Evolutionary conservation across 2,888 invertebrate species (phyloP).

Genomic region (Tipula unca): DNA sequence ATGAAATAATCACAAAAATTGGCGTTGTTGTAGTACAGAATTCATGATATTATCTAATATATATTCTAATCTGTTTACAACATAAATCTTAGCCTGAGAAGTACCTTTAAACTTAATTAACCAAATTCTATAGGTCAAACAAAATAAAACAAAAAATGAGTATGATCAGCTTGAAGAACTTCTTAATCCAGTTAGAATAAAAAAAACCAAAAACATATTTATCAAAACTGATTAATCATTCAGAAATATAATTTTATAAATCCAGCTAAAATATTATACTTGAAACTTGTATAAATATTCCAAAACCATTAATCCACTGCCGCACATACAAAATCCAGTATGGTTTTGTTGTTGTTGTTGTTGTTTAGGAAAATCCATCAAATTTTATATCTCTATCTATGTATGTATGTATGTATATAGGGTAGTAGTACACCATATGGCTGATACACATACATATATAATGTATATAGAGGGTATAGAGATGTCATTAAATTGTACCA

Average conservation of each 20-base stretch:
- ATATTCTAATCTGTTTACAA: too few relatives aligned
- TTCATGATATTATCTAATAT: too few relatives aligned
- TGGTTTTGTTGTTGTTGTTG: not conserved
- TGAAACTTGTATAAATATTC: not conserved
- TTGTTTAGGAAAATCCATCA: not conserved
- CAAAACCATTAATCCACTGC: not conserved
- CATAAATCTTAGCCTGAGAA: too few relatives aligned
- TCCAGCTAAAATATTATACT: not conserved
- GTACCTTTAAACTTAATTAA: too few relatives aligned
- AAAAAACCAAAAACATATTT: not conserved
- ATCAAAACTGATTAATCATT: not conserved
- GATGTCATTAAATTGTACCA: conserved; percentile 8
- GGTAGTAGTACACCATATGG: not conserved
- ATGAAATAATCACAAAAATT: too few relatives aligned
- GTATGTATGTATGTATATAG: not conserved
- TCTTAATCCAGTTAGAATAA: not conserved
- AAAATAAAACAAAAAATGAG: not conserved
- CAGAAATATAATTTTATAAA: not conserved
- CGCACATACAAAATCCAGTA: not conserved
- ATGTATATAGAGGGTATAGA: not conserved
- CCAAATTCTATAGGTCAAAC: too few relatives aligned
- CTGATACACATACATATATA: not conserved
- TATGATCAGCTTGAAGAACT: not conserved
- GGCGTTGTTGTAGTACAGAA: too few relatives aligned
- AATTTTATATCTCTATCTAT: not conserved